These are phyloP conservation scores for Drosophila sulfurigaster DNA, from an alignment of 1,140 invertebrate genomes.

Conservation along the genomic window DNA sequence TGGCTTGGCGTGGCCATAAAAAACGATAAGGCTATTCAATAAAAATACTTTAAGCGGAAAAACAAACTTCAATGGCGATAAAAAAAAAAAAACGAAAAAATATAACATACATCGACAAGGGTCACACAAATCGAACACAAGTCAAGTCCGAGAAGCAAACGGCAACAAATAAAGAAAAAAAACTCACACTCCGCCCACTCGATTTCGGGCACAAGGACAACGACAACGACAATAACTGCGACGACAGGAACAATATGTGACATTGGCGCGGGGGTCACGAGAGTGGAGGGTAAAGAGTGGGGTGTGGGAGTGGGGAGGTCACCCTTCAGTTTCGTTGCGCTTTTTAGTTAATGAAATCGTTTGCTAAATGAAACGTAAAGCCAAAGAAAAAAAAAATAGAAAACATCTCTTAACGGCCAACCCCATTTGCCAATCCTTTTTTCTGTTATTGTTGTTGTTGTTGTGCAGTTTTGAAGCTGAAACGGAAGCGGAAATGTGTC, in stretches of 20 bases:
- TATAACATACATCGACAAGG: conserved; percentile 34
- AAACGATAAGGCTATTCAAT: conserved; percentile 81
- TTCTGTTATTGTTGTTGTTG: not conserved
- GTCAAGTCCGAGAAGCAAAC: conserved; percentile 21
- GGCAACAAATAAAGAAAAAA: not conserved
- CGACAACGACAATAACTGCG: conserved; percentile 29
- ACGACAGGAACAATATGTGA: conserved; percentile 62
- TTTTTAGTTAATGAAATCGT: conserved; percentile 84
- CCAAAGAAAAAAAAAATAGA: conserved; percentile 38
- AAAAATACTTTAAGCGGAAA: conserved; percentile 85
- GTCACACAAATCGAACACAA: conserved; percentile 44
- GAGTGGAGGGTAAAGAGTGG: not conserved
- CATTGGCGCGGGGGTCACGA: not conserved
- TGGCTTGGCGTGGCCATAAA: conserved; percentile 72
- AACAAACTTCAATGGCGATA: conserved; percentile 82
- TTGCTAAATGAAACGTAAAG: conserved; percentile 84
- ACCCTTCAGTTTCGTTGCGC: conserved; percentile 53
- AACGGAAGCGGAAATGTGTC: conserved; percentile 81
- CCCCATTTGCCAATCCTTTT: conserved; percentile 32
- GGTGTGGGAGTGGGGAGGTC: not conserved
- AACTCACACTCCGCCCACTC: conserved; percentile 47
- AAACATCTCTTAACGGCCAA: conserved; percentile 22
- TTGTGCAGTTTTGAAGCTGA: not conserved
- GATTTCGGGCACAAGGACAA: conserved; percentile 47
- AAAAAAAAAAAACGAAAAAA: conserved; percentile 44